Base-by-base conservation (phyloP, 2,888 invertebrate genomes). In the Noctua pronuba region DNA sequence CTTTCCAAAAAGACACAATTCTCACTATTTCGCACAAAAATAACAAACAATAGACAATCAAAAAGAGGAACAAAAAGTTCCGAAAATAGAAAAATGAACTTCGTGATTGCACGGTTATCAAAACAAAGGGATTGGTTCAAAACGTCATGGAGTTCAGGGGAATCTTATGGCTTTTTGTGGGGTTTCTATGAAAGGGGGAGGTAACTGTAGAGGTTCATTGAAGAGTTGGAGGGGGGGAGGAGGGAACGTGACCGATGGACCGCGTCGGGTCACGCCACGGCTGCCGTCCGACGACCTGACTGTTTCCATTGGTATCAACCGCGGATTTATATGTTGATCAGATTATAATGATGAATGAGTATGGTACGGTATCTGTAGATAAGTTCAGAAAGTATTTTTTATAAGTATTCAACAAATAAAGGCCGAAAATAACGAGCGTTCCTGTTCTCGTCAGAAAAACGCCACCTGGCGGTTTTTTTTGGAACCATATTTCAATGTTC, bases 61-160 rank as follows among this genome's bases (percentile, higher is more conserved):
- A 52, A 28, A 77, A 67, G 75, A 76, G 49, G 49, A 16, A 18
- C 6, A 78, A 18, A 82, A 67, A 72, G 82, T n/a, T 64, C 31
- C 62, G 28, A 44, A 83, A 88, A 88, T 83, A 80, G 67, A 64
- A 67, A 80, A 76, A 75, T 79, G 70, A 68, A 52, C 28, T 41
- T 94, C 96, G 96, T 96, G 96, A 96, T 94, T 90, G 90, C 91
- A 95, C 95, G 95, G 92, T 95, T 92, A 91, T 88, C 85, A 91
- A 91, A 90, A 92, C 91, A 93, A 92, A 75, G 82, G 77, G 65
- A 72, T 73, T 74, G 70, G 72, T 73, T 73, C 72, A 78, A 84
- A 82, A 72, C 73, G 74, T 87, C 80, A 91, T 90, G 89, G 86
- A 88, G 80, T 86, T 75, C 79, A 83, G 86, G 86, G 81, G 81